These are phyloP conservation scores for Rhogogaster chlorosoma DNA, from an alignment of 2,888 invertebrate genomes.

Conservation along the genomic window DNA sequence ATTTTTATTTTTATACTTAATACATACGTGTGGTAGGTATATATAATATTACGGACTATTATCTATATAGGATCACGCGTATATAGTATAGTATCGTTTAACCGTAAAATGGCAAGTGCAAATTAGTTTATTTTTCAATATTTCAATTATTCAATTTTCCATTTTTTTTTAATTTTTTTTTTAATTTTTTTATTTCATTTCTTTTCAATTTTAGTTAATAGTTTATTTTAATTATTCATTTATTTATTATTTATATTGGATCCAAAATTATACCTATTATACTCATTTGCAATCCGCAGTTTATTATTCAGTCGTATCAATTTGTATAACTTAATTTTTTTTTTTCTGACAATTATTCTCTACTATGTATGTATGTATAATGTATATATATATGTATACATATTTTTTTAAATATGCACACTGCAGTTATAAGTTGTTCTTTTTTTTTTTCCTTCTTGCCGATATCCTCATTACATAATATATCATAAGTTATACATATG, in stretches of 20 bases:
- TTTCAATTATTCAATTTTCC: neutral
- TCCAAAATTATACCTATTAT: slow-evolving; percentile 17
- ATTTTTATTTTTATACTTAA: slow-evolving; percentile 11
- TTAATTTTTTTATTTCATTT: neutral
- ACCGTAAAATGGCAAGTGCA: slow-evolving; percentile 4
- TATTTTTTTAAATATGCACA: neutral
- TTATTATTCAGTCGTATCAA: slow-evolving; percentile 38
- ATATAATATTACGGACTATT: slow-evolving; percentile 4
- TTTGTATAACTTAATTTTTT: slow-evolving; percentile 1
- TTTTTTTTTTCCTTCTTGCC: neutral
- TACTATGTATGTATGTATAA: neutral
- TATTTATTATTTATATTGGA: slow-evolving; percentile 2
- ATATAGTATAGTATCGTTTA: neutral
- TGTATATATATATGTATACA: neutral
- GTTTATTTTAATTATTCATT: neutral
- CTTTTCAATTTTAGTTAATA: neutral
- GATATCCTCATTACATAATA: neutral
- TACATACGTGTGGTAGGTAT: neutral
- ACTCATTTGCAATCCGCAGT: slow-evolving; percentile 3
- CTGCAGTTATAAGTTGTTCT: neutral
- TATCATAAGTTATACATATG: neutral
- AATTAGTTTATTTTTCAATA: slow-evolving; percentile 1
- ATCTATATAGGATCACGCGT: neutral
- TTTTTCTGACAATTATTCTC: neutral
- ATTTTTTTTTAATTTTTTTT: neutral